phyloP scores from a whole-genome alignment of 2,888 invertebrate genomes.

The Zaprionus bogoriensis region DNA sequence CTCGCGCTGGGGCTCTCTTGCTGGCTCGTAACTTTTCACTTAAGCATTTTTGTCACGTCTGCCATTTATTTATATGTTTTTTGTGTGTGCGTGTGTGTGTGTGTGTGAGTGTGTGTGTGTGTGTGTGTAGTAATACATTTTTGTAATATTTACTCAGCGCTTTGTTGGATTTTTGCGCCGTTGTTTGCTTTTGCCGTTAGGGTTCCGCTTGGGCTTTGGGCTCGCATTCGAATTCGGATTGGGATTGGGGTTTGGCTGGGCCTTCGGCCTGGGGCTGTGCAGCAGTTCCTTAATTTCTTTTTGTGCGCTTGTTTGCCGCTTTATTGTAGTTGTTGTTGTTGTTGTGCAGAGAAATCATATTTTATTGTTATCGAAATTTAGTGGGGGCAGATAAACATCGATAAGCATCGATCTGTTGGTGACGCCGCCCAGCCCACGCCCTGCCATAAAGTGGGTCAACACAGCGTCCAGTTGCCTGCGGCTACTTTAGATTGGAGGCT shows the following conservation, averaged over 20 bases:
- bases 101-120: conserved; percentile 9
- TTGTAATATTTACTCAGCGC: conserved; percentile 75
- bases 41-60: conserved; percentile 77
- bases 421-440: no score
- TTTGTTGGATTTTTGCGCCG: conserved; percentile 56
- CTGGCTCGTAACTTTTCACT: conserved; percentile 72
- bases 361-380: conserved; percentile 76
- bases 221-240: not conserved
- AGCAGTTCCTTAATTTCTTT: conserved; percentile 73
- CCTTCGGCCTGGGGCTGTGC: not conserved
- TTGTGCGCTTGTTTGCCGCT: conserved; percentile 51
- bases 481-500: conserved; percentile 41
- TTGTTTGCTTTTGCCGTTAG: conserved; percentile 57
- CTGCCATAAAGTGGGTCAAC: no score
- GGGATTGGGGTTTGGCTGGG: not conserved
- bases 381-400: conserved; percentile 63
- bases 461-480: no score
- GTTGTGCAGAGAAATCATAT: conserved; percentile 65
- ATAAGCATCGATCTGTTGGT: conserved; percentile 17
- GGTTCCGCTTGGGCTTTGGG: conserved; percentile 25
- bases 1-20: conserved; percentile 1
- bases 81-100: not conserved
- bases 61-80: conserved; percentile 61
- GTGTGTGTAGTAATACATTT: conserved; percentile 59
- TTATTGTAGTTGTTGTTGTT: conserved; percentile 31